Percentiles rank a stretch among this genome's conserved stretches.
Conservation (phyloP, 2,888 invertebrate genomes). For the Metopia argyrocephala region DNA sequence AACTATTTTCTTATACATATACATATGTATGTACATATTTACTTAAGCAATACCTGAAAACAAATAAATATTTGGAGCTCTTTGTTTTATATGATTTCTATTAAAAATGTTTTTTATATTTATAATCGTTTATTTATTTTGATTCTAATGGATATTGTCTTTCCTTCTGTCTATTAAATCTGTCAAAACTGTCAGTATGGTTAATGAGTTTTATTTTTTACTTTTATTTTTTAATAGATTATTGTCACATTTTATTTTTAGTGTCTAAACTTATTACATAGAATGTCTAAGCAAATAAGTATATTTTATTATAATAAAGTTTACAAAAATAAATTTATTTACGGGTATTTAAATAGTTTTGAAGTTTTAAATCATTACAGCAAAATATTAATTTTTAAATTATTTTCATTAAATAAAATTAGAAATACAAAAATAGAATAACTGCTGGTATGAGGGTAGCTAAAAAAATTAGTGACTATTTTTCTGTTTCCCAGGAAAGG, state of each 20-base stretch:
- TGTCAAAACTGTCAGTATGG: background rate
- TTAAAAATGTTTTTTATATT: background rate
- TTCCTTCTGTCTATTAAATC: background rate
- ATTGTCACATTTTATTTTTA: background rate
- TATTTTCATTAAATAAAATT: too few species aligned
- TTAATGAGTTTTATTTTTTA: background rate
- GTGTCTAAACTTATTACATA: background rate
- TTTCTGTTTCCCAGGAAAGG: too few species aligned
- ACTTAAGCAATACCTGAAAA: too few species aligned
- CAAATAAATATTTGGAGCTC: too few species aligned
- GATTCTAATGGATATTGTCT: background rate
- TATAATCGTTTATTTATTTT: background rate
- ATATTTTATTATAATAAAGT: background rate
- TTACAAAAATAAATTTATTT: background rate
- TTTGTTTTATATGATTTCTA: background rate
- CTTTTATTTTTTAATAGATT: background rate
- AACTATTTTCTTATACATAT: too few species aligned
- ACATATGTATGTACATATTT: too few species aligned
- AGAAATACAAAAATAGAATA: too few species aligned
- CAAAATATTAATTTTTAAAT: background rate
- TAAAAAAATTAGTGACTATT: too few species aligned
- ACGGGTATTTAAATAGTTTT: background rate
- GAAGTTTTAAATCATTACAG: background rate
- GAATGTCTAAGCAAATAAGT: background rate
- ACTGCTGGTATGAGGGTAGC: too few species aligned